Evolutionary conservation across 2,113 vertebrate genomes (phyloP).

Genomic region (Chaenogobius annularis): DNA sequence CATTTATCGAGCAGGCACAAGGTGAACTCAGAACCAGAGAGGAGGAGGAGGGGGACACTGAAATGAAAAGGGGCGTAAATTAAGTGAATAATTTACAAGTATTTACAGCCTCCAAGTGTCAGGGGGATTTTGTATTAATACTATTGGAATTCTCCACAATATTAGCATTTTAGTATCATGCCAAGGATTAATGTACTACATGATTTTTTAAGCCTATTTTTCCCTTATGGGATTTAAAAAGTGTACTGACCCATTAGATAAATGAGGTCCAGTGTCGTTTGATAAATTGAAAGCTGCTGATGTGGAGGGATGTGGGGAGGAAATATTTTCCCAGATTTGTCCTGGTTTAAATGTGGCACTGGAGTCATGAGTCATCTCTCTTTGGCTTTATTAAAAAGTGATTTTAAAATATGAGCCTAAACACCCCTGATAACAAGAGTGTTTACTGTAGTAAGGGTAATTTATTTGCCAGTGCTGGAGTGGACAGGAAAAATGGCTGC

Average conservation of each 20-base stretch:
- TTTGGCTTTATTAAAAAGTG: constrained; percentile 17
- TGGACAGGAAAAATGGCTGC: constrained; percentile 7
- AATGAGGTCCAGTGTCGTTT: constrained; percentile 42
- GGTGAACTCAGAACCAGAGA: constrained; percentile 43
- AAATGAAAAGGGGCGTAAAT: constrained; percentile 28
- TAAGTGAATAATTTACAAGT: constrained; percentile 22
- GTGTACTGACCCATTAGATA: constrained; percentile 34
- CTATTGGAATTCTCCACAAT: neutral
- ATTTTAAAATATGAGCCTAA: neutral
- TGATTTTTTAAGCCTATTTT: constrained; percentile 18
- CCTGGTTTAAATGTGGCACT: constrained; percentile 27
- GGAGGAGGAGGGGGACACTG: neutral
- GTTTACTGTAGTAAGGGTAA: constrained; percentile 17
- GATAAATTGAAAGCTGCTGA: constrained; percentile 59
- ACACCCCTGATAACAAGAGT: neutral
- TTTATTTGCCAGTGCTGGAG: constrained; percentile 10
- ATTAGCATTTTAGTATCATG: neutral
- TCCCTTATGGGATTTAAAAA: constrained; percentile 11
- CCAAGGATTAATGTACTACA: neutral
- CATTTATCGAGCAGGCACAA: constrained; percentile 50
- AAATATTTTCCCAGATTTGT: constrained; percentile 40
- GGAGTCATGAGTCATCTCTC: constrained; percentile 21
- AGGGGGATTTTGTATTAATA: neutral
- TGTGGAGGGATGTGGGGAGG: constrained; percentile 55
- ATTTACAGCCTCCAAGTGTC: constrained; percentile 5